These are phyloP conservation scores for Mixornis gularis DNA, from an alignment of 2,113 vertebrate species.

Conservation along the genomic window DNA sequence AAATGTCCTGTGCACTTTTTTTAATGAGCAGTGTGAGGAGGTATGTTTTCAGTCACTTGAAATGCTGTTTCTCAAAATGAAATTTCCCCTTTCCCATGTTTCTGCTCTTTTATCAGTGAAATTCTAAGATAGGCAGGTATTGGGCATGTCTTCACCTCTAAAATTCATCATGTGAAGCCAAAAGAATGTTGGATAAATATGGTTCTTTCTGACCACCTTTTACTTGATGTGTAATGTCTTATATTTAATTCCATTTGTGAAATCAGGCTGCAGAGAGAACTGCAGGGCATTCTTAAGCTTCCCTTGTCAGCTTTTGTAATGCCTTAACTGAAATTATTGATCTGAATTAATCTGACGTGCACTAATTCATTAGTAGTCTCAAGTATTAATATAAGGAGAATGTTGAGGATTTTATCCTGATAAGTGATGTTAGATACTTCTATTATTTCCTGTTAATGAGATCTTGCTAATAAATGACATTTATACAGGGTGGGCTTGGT, in stretches of 20 bases:
- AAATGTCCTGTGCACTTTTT: neutral
- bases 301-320: neutral
- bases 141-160: neutral
- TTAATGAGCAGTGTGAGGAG: neutral
- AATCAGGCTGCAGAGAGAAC: neutral
- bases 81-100: neutral
- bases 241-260: neutral
- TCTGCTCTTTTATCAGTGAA: neutral
- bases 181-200: neutral
- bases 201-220: neutral
- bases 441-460: neutral
- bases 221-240: neutral
- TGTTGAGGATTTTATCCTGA: neutral
- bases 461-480: conserved; percentile 35
- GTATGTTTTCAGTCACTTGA: neutral
- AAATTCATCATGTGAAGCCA: neutral
- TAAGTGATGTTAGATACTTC: neutral
- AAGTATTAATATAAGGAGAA: neutral
- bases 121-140: neutral
- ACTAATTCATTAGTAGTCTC: neutral
- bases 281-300: neutral
- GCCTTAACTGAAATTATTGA: neutral
- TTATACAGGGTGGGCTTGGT: conserved; percentile 83
- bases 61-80: neutral
- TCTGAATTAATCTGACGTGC: neutral